phyloP scores from a whole-genome alignment of 2,113 vertebrate species.

The Etia nguti region DNA sequence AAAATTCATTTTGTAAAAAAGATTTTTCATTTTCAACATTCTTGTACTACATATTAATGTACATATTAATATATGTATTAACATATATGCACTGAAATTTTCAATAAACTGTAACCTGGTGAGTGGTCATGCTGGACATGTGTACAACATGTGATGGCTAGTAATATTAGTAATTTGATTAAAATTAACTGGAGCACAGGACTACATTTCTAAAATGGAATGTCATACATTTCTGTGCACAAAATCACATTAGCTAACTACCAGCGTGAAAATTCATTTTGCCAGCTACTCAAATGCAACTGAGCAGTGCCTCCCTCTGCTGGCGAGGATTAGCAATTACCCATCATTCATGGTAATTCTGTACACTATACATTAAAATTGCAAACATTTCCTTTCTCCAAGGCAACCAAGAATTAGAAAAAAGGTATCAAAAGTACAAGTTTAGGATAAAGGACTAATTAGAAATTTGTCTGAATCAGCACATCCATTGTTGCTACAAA shows the following conservation, averaged over 20 bases:
- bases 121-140: not conserved
- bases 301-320: conserved; percentile 31
- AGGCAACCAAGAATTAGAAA: not conserved
- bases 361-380: not conserved
- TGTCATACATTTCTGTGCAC: not conserved
- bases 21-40: not conserved
- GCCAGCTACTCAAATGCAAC: not conserved
- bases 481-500: too few relatives aligned
- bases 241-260: not conserved
- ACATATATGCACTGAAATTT: not conserved
- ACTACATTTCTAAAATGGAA: not conserved
- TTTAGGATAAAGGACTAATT: not conserved
- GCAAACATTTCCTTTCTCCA: not conserved
- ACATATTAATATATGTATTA: not conserved
- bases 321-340: conserved; percentile 1
- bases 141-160: not conserved
- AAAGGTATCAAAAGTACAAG: not conserved
- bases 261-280: not conserved
- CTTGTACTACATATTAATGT: not conserved
- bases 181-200: not conserved
- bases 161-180: not conserved
- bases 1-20: not conserved
- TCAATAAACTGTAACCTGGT: not conserved
- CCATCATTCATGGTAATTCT: not conserved
- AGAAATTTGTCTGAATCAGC: not conserved